Evolutionary conservation across 2,888 invertebrate species (phyloP), one percentile per base, ranked within the genome.

Genomic region (Drosophila suboccidentalis): DNA sequence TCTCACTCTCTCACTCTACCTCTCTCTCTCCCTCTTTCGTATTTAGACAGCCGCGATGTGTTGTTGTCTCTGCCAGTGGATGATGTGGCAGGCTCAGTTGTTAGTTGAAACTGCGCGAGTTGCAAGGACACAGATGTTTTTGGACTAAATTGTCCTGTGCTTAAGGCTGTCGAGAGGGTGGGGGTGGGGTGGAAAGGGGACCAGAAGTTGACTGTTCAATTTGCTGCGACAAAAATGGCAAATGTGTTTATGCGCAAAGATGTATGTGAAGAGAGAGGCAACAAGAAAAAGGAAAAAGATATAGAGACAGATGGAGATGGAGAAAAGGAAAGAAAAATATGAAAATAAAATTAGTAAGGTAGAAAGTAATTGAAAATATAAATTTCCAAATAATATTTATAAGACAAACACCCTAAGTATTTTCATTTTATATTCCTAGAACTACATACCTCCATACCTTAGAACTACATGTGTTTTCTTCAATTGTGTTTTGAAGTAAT

Each of bases 211-310:
- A 38, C 70, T 55, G 74, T 84, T 88, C 83, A 89, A 90, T 90
- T 80, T 87, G 74, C 80, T 87, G 83, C 80, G 65, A 82, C 79
- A 78, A 72, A 71, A 72, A 77, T 78, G 63, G 68, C 70, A 69
- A 74, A 88, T 69, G 88, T 88, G 88, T 89, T 84, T 89, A 89
- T 87, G 86, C 82, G 84, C 70, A 81, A 88, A 88, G 79, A 89
- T 80, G 80, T 83, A 71, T 83, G 80, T 66, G 54, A 22, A 46
- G 41, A 34, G 39, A 50, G 38, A 13, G 13, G 34, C 8, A 49
- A 2, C 13, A 46, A 39, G 19, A 29, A 17, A 10, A 39, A 19
- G 36, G 11, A 5, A 1, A 8, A 3, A 1, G 5, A 39, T 13
- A 19, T 36, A 34, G 34, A 8, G 2, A 5, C 4, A 39, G 8